These are phyloP conservation scores for Diachasmimorpha longicaudata DNA, from an alignment of 1,140 invertebrate species.

Conservation along the genomic window DNA sequence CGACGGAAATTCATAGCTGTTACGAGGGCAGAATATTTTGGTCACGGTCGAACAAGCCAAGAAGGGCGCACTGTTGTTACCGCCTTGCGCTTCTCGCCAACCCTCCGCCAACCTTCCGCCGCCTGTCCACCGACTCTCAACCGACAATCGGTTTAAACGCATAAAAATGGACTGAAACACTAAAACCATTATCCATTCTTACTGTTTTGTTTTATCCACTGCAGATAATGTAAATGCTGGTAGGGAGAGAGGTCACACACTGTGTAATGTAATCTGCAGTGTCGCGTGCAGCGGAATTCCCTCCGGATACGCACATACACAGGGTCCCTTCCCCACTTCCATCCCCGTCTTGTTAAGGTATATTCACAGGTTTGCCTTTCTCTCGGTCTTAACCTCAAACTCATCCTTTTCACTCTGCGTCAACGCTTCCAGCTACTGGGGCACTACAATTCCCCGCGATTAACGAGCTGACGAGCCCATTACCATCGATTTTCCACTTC, in stretches of 20 bases:
- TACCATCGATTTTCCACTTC: constrained; percentile 20
- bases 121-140: neutral
- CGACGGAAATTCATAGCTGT: constrained; percentile 29
- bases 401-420: constrained; percentile 5
- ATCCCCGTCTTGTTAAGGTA: neutral
- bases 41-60: constrained; percentile 31
- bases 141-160: neutral
- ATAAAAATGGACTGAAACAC: neutral
- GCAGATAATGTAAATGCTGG: neutral
- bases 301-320: neutral
- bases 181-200: neutral
- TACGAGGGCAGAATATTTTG: constrained; percentile 27
- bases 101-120: neutral
- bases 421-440: neutral
- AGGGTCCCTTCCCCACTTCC: neutral
- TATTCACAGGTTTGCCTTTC: neutral
- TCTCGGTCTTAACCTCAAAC: neutral
- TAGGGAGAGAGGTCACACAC: neutral
- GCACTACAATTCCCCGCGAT: neutral
- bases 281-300: neutral
- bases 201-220: neutral
- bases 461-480: constrained; percentile 19
- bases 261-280: constrained; percentile 4
- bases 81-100: too few species aligned
- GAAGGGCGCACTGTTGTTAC: constrained; percentile 19